These are phyloP conservation scores for Pachypeltis micranthus DNA, from an alignment of 1,140 invertebrate species.

Conservation along the genomic window DNA sequence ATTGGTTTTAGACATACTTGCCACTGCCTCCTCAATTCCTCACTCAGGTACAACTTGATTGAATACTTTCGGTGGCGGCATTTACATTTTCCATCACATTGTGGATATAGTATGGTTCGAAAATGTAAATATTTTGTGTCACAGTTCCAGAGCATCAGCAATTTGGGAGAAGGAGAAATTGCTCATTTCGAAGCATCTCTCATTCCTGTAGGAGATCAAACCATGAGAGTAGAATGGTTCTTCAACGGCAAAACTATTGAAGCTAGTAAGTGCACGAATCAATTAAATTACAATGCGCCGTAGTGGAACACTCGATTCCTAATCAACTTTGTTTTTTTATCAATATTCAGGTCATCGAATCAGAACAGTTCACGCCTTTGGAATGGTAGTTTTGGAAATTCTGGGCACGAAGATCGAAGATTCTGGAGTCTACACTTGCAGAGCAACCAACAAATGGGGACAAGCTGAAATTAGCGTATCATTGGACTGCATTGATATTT, in stretches of 20 bases:
- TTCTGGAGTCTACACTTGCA: slow-evolving; percentile 73
- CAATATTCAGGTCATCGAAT: slow-evolving; percentile 50
- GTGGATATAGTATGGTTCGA: not conserved
- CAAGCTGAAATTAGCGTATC: slow-evolving; percentile 72
- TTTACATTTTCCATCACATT: not conserved
- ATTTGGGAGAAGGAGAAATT: slow-evolving; percentile 78
- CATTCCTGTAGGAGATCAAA: slow-evolving; percentile 85
- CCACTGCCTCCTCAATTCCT: slow-evolving; percentile 13
- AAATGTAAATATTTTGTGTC: not conserved
- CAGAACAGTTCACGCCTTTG: slow-evolving; percentile 84
- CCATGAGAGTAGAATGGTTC: slow-evolving; percentile 96
- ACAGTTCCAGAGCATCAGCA: slow-evolving; percentile 60
- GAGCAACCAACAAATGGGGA: slow-evolving; percentile 79
- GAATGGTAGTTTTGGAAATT: slow-evolving; percentile 89
- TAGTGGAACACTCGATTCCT: not conserved
- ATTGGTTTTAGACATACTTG: not conserved
- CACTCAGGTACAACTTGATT: slow-evolving; percentile 14
- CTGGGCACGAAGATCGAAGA: slow-evolving; percentile 79
- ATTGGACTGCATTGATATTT: slow-evolving; percentile 71
- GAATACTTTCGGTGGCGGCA: slow-evolving; percentile 6
- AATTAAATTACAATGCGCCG: not conserved
- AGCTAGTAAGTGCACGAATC: slow-evolving; percentile 47
- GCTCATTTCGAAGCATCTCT: slow-evolving; percentile 90
- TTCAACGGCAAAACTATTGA: slow-evolving; percentile 81
- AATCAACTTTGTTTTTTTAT: not conserved